Evolutionary conservation across 64 coral and sea anemone species (phyloP).

Genomic region (Stylophora pistillata): DNA sequence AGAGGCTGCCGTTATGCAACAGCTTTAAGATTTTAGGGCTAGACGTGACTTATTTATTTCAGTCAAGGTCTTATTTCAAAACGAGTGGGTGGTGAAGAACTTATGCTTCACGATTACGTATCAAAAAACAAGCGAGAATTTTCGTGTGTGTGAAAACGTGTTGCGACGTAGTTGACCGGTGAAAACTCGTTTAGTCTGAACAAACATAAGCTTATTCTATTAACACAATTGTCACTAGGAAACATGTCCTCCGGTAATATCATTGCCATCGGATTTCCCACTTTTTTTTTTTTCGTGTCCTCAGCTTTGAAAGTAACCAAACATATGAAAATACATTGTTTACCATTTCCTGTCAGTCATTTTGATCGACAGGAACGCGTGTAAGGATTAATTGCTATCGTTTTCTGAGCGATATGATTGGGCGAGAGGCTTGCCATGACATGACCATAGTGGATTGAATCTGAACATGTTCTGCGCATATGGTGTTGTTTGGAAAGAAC

Average conservation of each 20-base stretch:
- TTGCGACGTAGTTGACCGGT: not conserved
- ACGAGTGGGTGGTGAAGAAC: not conserved
- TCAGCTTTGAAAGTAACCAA: not conserved
- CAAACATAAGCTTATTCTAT: not conserved
- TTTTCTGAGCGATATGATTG: constrained; percentile 66
- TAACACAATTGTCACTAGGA: not conserved
- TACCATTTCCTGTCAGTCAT: constrained; percentile 67
- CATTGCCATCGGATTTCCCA: not conserved
- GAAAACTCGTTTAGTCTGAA: not conserved
- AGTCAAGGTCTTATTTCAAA: not conserved
- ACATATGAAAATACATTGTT: constrained; percentile 50
- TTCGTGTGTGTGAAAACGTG: constrained; percentile 19
- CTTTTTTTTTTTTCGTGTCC: constrained; percentile 10
- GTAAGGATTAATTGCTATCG: constrained; percentile 88
- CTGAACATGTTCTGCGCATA: constrained; percentile 86
- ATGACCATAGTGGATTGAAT: constrained; percentile 71
- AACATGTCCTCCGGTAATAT: not conserved
- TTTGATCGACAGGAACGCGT: constrained; percentile 88
- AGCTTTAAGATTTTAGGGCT: not conserved
- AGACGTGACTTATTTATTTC: not conserved
- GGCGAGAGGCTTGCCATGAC: constrained; percentile 52
- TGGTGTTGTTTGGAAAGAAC: constrained; percentile 74
- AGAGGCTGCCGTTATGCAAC: too few species aligned
- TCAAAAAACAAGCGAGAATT: too few species aligned
- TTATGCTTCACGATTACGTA: not conserved